Evolutionary conservation across 2,797 vertebrate genomes (phyloP).

Genomic region (Dicrostonyx torquatus): DNA sequence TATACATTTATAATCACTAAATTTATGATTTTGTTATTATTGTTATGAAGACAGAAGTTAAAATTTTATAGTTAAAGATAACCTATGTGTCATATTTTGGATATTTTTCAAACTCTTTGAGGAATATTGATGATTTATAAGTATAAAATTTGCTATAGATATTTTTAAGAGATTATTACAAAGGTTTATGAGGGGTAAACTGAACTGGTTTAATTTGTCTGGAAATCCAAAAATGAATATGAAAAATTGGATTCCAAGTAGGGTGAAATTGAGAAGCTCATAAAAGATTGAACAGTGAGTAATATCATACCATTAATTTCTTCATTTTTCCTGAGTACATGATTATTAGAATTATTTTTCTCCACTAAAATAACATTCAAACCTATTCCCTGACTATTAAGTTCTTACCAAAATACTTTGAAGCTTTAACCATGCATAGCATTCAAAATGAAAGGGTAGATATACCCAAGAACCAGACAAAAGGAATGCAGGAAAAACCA

Average conservation of each 20-base stretch:
- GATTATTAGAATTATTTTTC: neutral
- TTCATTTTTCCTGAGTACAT: neutral
- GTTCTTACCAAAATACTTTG: neutral
- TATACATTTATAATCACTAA: neutral
- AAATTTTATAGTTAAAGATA: slow-evolving; percentile 23
- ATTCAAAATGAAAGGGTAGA: neutral
- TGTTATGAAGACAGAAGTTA: neutral
- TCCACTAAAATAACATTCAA: slow-evolving; percentile 37
- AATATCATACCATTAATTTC: slow-evolving; percentile 19
- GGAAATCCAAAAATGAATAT: slow-evolving; percentile 48
- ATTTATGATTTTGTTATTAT: neutral
- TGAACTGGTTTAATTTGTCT: slow-evolving; percentile 35
- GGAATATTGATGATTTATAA: slow-evolving; percentile 1
- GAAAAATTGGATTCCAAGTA: slow-evolving; percentile 3
- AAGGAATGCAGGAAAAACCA: neutral
- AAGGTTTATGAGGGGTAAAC: neutral
- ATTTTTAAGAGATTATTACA: neutral
- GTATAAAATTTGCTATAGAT: neutral
- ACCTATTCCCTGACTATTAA: slow-evolving; percentile 12
- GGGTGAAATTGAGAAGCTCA: slow-evolving; percentile 39
- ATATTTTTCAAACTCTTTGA: neutral
- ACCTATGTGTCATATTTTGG: neutral
- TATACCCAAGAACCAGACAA: neutral
- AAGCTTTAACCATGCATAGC: neutral
- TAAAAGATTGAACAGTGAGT: slow-evolving; percentile 7